phyloP scores from a whole-genome alignment of 2,888 invertebrate species.

The Bedellia somnulentella region DNA sequence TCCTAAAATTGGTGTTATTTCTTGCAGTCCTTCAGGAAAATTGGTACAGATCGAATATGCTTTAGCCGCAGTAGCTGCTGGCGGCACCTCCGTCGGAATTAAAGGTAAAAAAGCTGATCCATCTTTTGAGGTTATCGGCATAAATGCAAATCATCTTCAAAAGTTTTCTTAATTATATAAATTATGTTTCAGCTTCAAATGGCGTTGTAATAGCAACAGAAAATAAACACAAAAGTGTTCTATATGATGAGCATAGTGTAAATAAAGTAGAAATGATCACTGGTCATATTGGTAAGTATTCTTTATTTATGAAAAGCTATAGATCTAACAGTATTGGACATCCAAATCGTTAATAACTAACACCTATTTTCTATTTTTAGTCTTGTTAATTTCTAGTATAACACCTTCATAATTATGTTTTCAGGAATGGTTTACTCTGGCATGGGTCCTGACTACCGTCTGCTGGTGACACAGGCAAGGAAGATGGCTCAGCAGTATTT shows the following conservation, averaged over 20 bases:
- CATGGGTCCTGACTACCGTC: constrained; percentile 90
- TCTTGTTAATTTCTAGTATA: too few relatives aligned
- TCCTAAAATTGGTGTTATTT: constrained; percentile 15
- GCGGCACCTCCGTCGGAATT: constrained; percentile 98
- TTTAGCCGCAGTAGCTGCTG: constrained; percentile 95
- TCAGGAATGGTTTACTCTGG: constrained; percentile 98
- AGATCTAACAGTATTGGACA: too few relatives aligned
- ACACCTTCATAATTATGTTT: too few relatives aligned
- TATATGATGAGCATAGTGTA: constrained; percentile 96
- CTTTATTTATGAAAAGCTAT: constrained; percentile 1
- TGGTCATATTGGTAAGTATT: constrained; percentile 65
- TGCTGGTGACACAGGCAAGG: constrained; percentile 85
- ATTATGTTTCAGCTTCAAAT: constrained; percentile 79
- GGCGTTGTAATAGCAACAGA: constrained; percentile 98
- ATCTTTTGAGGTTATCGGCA: constrained; percentile 10
- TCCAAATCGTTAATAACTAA: too few relatives aligned
- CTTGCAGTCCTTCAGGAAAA: constrained; percentile 94
- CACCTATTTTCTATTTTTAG: too few relatives aligned
- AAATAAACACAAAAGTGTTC: constrained; percentile 95
- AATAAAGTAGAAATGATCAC: constrained; percentile 96
- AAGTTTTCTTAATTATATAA: neutral
- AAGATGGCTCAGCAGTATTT: constrained; percentile 96
- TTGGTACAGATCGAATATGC: constrained; percentile 99
- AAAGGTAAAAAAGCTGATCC: constrained; percentile 66
- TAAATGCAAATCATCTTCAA: neutral